These are phyloP conservation scores for Tipula unca DNA, from an alignment of 2,888 invertebrate species.

Conservation along the genomic window DNA sequence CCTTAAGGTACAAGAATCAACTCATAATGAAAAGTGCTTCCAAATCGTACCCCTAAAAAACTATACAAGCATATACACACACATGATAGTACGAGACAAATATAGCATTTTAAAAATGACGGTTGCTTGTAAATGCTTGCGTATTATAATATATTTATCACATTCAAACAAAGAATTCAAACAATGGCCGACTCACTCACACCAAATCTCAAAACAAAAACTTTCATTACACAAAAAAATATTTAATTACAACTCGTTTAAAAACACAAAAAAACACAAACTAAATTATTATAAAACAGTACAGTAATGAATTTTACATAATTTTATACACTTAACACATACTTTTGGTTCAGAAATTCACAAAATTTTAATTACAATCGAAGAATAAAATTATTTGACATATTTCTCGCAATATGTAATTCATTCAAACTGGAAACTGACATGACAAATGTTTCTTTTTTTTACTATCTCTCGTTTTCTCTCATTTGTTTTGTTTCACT, in stretches of 20 bases:
- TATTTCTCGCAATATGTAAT: background rate
- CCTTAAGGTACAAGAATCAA: slow-evolving; percentile 14
- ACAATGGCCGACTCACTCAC: background rate
- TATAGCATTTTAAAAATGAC: background rate
- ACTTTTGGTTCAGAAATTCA: background rate
- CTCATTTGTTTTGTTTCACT: background rate
- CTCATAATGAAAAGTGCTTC: background rate
- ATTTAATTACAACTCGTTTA: background rate
- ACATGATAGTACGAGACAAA: background rate
- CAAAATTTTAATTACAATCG: background rate
- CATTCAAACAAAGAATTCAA: background rate
- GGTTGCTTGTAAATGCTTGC: too few species aligned
- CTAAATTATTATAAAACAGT: background rate
- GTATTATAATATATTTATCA: background rate
- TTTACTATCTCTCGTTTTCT: background rate
- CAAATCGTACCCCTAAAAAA: background rate
- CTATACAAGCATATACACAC: background rate
- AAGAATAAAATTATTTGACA: background rate
- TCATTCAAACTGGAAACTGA: background rate
- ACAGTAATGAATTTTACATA: background rate
- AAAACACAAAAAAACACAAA: too few species aligned
- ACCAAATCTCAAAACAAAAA: background rate
- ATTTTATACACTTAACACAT: background rate
- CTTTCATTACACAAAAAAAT: background rate
- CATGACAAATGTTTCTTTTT: background rate